Conservation (phyloP, 2,888 invertebrate species). For the Dryobotodes eremita region DNA sequence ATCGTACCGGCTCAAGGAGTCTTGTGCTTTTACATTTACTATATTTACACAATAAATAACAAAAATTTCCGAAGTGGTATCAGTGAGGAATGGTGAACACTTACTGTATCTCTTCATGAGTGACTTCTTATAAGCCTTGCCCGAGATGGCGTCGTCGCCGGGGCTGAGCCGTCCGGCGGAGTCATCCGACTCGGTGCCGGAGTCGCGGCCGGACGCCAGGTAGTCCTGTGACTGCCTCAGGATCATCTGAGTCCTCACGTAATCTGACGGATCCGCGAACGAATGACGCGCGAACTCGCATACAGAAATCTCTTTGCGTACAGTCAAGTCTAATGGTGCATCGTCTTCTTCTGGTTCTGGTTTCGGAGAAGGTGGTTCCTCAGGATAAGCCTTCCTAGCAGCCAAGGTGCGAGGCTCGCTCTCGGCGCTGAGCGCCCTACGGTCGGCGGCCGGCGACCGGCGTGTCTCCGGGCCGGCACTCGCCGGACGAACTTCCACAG, state of each 20-base stretch:
- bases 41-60: not conserved
- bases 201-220: conserved; percentile 91
- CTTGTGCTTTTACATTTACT: not conserved
- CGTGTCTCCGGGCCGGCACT: conserved; percentile 82
- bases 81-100: conserved; percentile 82
- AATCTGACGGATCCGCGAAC: conserved; percentile 88
- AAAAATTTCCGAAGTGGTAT: conserved; percentile 2
- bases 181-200: conserved; percentile 95
- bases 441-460: conserved; percentile 79
- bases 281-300: conserved; percentile 88
- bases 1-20: conserved; percentile 1
- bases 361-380: conserved; percentile 74
- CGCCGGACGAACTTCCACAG: conserved; percentile 88
- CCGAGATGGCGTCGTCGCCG: conserved; percentile 88
- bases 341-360: conserved; percentile 87
- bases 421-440: conserved; percentile 83
- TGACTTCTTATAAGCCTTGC: conserved; percentile 96
- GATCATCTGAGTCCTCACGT: conserved; percentile 88
- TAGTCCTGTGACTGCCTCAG: conserved; percentile 88
- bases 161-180: conserved; percentile 93
- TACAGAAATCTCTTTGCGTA: conserved; percentile 89
- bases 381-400: conserved; percentile 89
- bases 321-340: conserved; percentile 95
- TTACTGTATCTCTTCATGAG: conserved; percentile 98
- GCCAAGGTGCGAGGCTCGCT: conserved; percentile 87